These are phyloP conservation scores for Zonotrichia leucophrys DNA, from an alignment of 2,113 vertebrate genomes.

Conservation along the genomic window DNA sequence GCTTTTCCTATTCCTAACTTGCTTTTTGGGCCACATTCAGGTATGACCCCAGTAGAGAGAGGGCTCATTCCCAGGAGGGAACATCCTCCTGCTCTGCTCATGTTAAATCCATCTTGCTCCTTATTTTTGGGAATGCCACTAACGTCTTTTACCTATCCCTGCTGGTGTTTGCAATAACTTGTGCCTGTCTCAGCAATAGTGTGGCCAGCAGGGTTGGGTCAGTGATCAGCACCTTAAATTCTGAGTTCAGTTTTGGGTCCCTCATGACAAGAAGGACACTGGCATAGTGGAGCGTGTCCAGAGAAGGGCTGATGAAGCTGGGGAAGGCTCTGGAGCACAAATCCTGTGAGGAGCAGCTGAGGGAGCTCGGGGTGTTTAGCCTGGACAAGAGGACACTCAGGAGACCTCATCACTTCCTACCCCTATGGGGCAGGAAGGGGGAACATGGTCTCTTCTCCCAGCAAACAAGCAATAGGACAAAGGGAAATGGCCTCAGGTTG, in stretches of 20 bases:
- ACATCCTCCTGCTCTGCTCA: background rate
- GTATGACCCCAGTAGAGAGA: background rate
- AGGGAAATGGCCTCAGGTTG: background rate
- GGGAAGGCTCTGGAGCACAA: background rate
- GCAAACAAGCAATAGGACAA: background rate
- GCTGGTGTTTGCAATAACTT: background rate
- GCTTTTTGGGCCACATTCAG: background rate
- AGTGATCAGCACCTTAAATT: background rate
- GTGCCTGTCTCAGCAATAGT: background rate
- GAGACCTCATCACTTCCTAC: background rate
- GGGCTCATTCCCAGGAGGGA: background rate
- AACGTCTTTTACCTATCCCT: background rate
- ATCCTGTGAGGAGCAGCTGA: background rate
- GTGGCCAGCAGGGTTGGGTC: background rate
- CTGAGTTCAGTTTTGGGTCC: background rate
- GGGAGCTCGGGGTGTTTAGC: fast-evolving
- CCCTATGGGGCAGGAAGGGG: background rate
- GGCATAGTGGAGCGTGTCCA: fast-evolving
- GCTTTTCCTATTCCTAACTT: background rate
- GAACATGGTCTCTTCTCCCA: background rate
- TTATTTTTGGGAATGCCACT: background rate
- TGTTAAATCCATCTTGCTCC: background rate
- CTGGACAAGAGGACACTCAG: background rate
- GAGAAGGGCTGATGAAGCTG: background rate
- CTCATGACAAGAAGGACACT: background rate